A percentile compares a stretch with the other conserved stretches of the same genome.
phyloP scores from a whole-genome alignment of 2,113 vertebrate species.

The Turnix velox region DNA sequence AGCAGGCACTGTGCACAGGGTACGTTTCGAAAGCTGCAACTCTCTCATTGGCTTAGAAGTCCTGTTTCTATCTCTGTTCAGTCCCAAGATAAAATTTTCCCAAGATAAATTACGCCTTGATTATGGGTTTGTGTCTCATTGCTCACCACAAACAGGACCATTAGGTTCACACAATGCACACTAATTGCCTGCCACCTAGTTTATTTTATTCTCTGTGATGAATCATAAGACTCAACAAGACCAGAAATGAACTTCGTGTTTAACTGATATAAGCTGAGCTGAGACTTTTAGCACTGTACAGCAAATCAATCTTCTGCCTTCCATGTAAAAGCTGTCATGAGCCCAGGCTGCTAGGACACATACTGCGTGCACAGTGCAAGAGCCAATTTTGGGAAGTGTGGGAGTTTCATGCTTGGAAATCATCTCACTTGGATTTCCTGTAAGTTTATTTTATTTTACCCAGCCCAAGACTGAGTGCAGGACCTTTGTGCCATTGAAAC shows the following conservation, averaged over 20 bases:
- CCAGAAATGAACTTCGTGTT: neutral
- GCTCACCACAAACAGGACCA: constrained; percentile 65
- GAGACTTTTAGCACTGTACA: neutral
- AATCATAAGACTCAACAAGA: constrained; percentile 53
- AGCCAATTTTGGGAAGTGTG: neutral
- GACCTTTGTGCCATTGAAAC: neutral
- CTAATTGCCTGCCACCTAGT: constrained; percentile 69
- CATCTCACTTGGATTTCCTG: neutral
- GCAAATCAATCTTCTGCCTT: neutral
- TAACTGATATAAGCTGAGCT: neutral
- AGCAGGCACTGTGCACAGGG: neutral
- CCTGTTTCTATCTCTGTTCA: neutral
- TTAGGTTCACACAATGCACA: constrained; percentile 59
- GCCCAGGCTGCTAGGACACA: neutral
- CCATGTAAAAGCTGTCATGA: neutral
- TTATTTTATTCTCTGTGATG: constrained; percentile 63
- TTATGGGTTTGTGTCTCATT: constrained; percentile 65
- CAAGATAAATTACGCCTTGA: constrained; percentile 66
- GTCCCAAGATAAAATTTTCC: constrained; percentile 51
- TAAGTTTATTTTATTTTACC: neutral
- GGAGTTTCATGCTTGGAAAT: neutral
- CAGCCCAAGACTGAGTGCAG: neutral
- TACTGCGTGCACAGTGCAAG: neutral
- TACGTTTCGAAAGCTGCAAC: neutral
- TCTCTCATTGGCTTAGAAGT: neutral